Evolutionary conservation across 1,140 invertebrate species (phyloP), one percentile per base, ranked within the genome.

Genomic region (Hestina assimilis): DNA sequence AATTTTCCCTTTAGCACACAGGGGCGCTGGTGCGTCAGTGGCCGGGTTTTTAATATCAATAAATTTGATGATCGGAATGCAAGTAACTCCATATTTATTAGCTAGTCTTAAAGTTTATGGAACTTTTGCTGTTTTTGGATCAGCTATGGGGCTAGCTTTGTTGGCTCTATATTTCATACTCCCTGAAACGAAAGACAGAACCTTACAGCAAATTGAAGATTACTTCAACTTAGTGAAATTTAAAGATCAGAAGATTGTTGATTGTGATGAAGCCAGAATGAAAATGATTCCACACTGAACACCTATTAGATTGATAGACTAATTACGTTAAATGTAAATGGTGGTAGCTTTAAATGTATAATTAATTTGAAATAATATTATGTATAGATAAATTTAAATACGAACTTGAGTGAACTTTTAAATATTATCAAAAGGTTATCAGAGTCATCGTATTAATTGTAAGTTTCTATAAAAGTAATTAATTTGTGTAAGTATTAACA

Each of bases 171-270:
- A 75, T 42, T 72, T 74, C 11, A 66, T 72, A 4, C 28, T 84
- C 3, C 81, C 81, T 4, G 81, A 84, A 47, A 82, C 81, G 4
- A 84, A 80, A 41, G 72, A 82, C 45, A 77, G 60, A 43, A 82
- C 79, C 1, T 55, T 82, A 28, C 79, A 85, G 26, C 69, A 83
- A 26, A 85, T 83, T 6, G 82, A 81, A 45, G 68, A 85, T 14
- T 79, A 69, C 35, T 79, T 85, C 23, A 75, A 74, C 40, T 33
- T 69, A 58, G 73, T 75, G 8, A 62, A 46, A 41, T 77, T 70
- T 26, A 69, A 26, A 17, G 48, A 73, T 14, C 31, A 68, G 1
- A 15, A 11, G 9, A 53, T 12, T 3, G 26, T 17, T 1, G 38
- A 21, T 7, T 54, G 66, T 5, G 62, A 67, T 15, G 72, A 64